Evolutionary conservation across 2,113 vertebrate genomes (phyloP).

Genomic region (Centrocercus urophasianus): DNA sequence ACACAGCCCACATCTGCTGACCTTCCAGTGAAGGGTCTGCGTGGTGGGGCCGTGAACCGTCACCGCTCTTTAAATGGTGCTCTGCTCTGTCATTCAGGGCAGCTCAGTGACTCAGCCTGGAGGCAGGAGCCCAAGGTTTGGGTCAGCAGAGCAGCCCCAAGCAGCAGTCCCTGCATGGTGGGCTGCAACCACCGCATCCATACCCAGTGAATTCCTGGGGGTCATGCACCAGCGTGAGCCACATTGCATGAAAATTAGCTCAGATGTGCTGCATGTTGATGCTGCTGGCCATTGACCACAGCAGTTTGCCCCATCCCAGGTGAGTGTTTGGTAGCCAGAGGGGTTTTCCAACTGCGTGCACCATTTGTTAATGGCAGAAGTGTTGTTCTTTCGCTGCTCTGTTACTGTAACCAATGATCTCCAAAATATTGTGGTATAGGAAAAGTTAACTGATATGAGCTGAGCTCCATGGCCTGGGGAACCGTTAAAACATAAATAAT

Average conservation of each 20-base stretch:
- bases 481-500: background rate
- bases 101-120: background rate
- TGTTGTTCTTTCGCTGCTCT: background rate
- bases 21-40: background rate
- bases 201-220: background rate
- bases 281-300: background rate
- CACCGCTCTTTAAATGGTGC: background rate
- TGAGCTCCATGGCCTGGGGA: background rate
- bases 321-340: accelerated
- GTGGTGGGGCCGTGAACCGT: background rate
- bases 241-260: background rate
- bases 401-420: background rate
- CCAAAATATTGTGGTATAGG: accelerated
- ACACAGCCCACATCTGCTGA: constrained; percentile 42
- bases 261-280: accelerated
- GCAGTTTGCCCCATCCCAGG: accelerated
- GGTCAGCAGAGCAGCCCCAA: background rate
- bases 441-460: background rate
- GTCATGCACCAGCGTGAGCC: background rate
- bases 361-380: background rate
- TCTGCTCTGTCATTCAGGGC: background rate
- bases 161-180: background rate
- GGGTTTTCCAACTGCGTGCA: background rate
- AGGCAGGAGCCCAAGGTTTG: background rate
- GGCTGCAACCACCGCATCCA: background rate